phyloP scores from a whole-genome alignment of 2,888 invertebrate species.

The Pandemis cinnamomeana region DNA sequence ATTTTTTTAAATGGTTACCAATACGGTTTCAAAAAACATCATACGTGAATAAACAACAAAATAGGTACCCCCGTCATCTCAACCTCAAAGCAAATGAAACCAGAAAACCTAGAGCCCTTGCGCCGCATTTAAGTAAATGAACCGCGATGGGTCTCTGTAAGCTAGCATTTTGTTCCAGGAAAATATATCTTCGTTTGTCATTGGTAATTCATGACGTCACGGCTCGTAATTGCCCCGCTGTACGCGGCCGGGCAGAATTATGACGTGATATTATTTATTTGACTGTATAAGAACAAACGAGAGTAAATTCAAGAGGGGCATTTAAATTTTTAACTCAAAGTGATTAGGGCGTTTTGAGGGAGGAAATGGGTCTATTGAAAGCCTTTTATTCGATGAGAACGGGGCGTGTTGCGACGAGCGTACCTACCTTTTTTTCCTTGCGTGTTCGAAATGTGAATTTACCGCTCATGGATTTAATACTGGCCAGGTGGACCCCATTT shows the following conservation, averaged over 20 bases:
- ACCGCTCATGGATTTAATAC: neutral
- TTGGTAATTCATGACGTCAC: conserved; percentile 13
- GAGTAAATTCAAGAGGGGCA: too few relatives aligned
- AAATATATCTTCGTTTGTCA: conserved; percentile 13
- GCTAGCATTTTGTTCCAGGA: neutral
- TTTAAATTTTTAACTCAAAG: neutral
- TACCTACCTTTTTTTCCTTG: neutral
- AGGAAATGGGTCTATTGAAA: too few relatives aligned
- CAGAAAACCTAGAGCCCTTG: neutral
- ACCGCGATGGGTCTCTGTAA: neutral
- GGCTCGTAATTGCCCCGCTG: neutral
- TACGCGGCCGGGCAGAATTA: neutral
- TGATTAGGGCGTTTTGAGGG: neutral
- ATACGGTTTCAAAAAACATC: neutral
- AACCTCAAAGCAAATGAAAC: neutral
- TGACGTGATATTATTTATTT: neutral
- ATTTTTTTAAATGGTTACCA: too few relatives aligned
- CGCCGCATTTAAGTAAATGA: neutral
- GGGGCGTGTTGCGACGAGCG: too few relatives aligned
- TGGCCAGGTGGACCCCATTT: neutral
- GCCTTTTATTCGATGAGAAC: neutral
- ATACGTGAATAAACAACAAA: neutral
- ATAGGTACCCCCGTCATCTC: neutral
- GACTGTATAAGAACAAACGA: neutral
- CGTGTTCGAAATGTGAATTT: neutral